phyloP scores from a whole-genome alignment of 2,888 invertebrate genomes.

The Heteropelma amictum region DNA sequence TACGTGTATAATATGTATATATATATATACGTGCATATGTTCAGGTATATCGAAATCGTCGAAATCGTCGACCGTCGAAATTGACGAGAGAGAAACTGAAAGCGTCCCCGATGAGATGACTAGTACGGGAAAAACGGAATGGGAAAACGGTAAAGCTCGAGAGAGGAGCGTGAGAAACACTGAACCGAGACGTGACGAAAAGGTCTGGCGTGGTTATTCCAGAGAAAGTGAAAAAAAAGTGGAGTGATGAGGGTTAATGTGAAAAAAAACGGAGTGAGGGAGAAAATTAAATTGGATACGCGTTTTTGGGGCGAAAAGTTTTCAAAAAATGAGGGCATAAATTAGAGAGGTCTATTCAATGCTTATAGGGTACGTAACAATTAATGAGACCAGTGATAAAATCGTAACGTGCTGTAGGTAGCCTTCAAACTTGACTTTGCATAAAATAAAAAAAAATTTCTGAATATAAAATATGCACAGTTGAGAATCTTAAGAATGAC shows the following conservation, averaged over 20 bases:
- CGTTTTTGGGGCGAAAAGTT: not conserved
- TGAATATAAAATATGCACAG: too few relatives aligned
- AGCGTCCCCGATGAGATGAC: conserved; percentile 11
- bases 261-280: conserved; percentile 1
- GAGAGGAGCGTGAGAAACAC: conserved; percentile 30
- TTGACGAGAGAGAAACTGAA: conserved; percentile 18
- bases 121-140: conserved; percentile 16
- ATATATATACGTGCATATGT: not conserved
- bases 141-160: conserved; percentile 29
- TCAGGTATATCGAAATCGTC: not conserved
- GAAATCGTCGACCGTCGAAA: not conserved
- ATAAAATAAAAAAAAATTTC: too few relatives aligned
- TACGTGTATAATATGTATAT: conserved; percentile 20
- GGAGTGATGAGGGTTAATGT: conserved; percentile 10
- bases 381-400: not conserved
- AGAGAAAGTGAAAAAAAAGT: conserved; percentile 23
- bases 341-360: not conserved
- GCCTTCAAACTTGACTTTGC: not conserved
- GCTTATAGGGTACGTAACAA: not conserved
- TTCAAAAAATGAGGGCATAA: not conserved
- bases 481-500: too few relatives aligned
- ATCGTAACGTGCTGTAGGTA: not conserved
- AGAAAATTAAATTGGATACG: conserved; percentile 19
- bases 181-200: conserved; percentile 12
- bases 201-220: conserved; percentile 12